phyloP scores from a whole-genome alignment of 2,888 invertebrate genomes.

The Tanypteryx hageni region DNA sequence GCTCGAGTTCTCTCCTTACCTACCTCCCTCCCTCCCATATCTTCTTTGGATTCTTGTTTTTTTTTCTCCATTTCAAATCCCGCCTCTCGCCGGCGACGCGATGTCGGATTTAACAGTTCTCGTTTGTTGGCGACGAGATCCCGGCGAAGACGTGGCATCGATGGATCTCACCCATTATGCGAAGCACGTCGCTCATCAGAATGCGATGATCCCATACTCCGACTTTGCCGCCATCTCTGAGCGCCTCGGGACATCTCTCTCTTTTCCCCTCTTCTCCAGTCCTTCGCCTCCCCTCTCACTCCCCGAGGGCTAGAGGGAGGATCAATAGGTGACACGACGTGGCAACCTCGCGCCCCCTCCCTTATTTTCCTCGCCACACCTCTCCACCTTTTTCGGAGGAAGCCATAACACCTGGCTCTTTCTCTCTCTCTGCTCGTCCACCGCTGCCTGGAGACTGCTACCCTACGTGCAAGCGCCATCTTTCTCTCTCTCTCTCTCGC shows the following conservation, averaged over 20 bases:
- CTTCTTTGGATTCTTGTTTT: neutral
- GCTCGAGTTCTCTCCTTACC: neutral
- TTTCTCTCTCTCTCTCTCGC: neutral
- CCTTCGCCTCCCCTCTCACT: constrained; percentile 14
- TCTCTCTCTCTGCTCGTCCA: neutral
- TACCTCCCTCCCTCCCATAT: neutral
- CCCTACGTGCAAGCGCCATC: neutral
- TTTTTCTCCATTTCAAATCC: neutral
- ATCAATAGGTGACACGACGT: constrained; percentile 59
- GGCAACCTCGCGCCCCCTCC: constrained; percentile 48
- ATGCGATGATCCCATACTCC: constrained; percentile 49
- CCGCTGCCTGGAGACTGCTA: neutral
- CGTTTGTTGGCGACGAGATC: neutral
- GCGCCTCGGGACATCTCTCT: constrained; percentile 48
- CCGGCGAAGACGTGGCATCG: constrained; percentile 15
- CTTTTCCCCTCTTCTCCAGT: neutral
- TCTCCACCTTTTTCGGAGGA: constrained; percentile 12
- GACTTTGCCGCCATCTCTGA: constrained; percentile 60
- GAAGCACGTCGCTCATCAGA: constrained; percentile 52
- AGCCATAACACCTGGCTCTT: constrained; percentile 48
- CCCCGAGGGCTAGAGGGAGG: constrained; percentile 56
- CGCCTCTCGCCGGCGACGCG: neutral
- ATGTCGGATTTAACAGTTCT: neutral
- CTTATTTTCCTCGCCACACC: neutral
- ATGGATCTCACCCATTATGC: constrained; percentile 12